Conservation (phyloP, 1,140 invertebrate genomes). For the Penaeus japonicus region DNA sequence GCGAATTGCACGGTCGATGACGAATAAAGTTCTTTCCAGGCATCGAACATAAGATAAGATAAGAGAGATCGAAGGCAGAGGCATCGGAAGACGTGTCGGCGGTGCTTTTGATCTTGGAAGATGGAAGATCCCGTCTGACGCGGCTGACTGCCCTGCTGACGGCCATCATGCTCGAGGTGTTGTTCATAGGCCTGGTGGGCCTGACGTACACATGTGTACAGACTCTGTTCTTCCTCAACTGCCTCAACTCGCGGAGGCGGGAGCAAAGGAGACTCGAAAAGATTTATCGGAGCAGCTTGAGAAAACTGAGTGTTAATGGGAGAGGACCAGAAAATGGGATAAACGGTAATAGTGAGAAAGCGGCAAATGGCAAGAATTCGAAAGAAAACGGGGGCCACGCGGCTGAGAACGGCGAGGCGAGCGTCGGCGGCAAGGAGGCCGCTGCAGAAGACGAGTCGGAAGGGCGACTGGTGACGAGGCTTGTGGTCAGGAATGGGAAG, state of each 20-base stretch:
- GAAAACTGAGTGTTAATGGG: neutral
- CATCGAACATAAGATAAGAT: too few relatives aligned
- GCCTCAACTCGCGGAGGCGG: slow-evolving; percentile 44
- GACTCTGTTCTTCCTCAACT: slow-evolving; percentile 49
- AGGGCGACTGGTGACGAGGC: slow-evolving; percentile 29
- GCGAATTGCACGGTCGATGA: too few relatives aligned
- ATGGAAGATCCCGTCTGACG: too few relatives aligned
- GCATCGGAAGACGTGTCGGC: too few relatives aligned
- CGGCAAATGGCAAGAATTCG: neutral
- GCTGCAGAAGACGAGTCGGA: neutral
- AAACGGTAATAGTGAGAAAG: neutral
- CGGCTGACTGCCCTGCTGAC: neutral
- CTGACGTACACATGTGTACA: slow-evolving; percentile 41
- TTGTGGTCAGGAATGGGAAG: slow-evolving; percentile 46
- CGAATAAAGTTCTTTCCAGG: too few relatives aligned
- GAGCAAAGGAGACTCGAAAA: slow-evolving; percentile 32
- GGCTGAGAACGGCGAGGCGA: neutral
- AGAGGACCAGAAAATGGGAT: neutral
- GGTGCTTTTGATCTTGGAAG: too few relatives aligned
- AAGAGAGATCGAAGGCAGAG: too few relatives aligned
- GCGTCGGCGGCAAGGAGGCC: neutral
- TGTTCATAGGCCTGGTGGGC: slow-evolving; percentile 30
- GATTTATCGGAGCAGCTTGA: slow-evolving; percentile 17
- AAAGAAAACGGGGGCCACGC: slow-evolving; percentile 34
- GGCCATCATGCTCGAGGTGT: slow-evolving; percentile 25